Base-by-base conservation (phyloP, 2,113 vertebrate species). In the Gadus macrocephalus region DNA sequence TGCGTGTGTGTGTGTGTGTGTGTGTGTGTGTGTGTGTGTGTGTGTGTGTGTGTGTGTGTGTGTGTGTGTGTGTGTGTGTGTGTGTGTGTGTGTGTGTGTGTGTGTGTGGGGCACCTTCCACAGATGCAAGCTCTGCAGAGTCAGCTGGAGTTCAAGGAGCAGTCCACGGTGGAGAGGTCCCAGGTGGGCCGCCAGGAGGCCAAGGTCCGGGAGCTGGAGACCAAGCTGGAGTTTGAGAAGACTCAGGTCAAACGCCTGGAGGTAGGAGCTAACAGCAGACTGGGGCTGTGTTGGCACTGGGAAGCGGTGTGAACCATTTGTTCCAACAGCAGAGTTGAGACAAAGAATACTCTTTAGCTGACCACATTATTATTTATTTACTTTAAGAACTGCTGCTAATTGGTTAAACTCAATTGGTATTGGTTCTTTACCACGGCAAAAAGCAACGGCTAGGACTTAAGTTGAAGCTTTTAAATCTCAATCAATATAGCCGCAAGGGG, bases 81-180 rank as follows among this genome's bases (percentile, higher is more conserved):
- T 22, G 64, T 66, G 64, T 66, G n/a, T 66, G 19, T 49, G 31
- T 42, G 64, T 49, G 17, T 65, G 64, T 66, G 8, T 31, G 62
- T 81, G 16, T 74, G 9, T 67, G 27, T 64, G 3, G 15, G 9
- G 5, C 4, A 53, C 27, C 28, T 70, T 1, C 55, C 15, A 12
- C 80, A 99, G 97, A 89, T 98, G 63, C 95, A 96, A 88, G 93
- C 91, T 22, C 90, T 98, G 67, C 96, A 98, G 90, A 98, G 96
- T 91, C 96, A 98, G 87, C 86, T 98, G 70, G 96, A 98, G 66
- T 99, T 98, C 90, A 91, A 96, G 73, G 96, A 99, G 82, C 95
- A 98, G 75, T 98, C 96, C 78, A 98, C 97, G 96, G 97, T 99
- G 90, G 96, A 99, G 84, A 98, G 96, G 85, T 97, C 95, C 0